Percentiles rank a stretch among this genome's conserved stretches.
These are phyloP conservation scores for Halocynthia roretzi DNA, from an alignment of 23 tunicate species.

Conservation along the genomic window DNA sequence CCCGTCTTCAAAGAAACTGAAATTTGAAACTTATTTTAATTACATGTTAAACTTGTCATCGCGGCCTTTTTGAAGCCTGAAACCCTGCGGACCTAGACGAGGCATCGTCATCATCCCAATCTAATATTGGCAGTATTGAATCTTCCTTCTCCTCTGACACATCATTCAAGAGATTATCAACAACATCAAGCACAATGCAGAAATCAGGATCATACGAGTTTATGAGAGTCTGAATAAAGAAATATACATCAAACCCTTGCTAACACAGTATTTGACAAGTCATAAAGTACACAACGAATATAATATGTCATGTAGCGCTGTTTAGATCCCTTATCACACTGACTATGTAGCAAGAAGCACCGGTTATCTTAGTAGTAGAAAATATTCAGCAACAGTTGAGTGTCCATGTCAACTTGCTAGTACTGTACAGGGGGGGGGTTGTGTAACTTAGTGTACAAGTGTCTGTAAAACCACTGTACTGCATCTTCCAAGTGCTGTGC, in stretches of 20 bases:
- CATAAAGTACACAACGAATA: too few species aligned
- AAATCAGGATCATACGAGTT: conserved; percentile 1
- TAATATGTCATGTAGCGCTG: too few species aligned
- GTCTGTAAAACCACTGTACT: too few species aligned
- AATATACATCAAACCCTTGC: not conserved
- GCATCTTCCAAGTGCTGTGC: too few species aligned
- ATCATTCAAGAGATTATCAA: not conserved
- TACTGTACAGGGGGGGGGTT: too few species aligned
- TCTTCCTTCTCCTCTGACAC: not conserved
- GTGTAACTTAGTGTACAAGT: too few species aligned
- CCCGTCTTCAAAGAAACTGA: not conserved
- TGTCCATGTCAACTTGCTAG: too few species aligned
- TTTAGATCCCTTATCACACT: too few species aligned
- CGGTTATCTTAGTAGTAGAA: too few species aligned
- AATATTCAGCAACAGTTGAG: too few species aligned
- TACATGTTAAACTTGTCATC: not conserved
- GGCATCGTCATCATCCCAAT: not conserved
- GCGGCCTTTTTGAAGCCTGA: not conserved
- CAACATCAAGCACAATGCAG: conserved; percentile 9
- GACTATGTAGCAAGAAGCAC: too few species aligned
- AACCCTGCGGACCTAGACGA: not conserved
- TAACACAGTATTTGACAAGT: too few species aligned
- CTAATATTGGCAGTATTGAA: not conserved
- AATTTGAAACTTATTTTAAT: not conserved
- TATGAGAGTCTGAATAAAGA: not conserved